A percentile compares a stretch with the other conserved stretches of the same genome.
Conservation (phyloP, 2,113 vertebrate species). For the Semicossyphus pulcher region DNA sequence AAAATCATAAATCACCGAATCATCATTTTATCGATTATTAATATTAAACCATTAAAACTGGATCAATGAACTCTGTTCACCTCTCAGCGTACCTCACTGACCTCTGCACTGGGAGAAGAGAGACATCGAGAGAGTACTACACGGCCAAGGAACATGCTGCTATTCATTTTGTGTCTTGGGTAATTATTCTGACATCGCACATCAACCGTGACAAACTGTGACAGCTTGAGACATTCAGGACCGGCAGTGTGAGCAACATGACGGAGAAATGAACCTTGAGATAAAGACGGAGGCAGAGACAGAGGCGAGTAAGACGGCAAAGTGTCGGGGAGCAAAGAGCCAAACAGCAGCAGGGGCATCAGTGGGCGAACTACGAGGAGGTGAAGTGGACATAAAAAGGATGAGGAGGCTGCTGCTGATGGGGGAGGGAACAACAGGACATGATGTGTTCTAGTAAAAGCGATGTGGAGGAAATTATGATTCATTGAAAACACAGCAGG, state of each 20-base stretch:
- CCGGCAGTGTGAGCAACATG: conserved; percentile 43
- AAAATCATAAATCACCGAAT: background rate
- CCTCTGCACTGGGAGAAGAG: background rate
- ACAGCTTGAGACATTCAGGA: conserved; percentile 57
- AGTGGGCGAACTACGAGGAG: conserved; percentile 18
- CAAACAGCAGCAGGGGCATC: conserved; percentile 10
- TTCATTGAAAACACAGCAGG: conserved; percentile 39
- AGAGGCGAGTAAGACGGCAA: background rate
- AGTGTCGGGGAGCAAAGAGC: conserved; percentile 31
- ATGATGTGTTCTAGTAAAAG: conserved; percentile 4
- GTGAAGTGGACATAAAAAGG: conserved; percentile 51
- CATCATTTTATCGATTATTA: too few relatives aligned
- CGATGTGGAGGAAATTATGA: conserved; percentile 33
- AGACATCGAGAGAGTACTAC: background rate
- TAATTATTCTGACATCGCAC: conserved; percentile 61
- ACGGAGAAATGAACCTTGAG: conserved; percentile 52
- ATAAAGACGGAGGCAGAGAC: conserved; percentile 3
- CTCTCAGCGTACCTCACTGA: background rate
- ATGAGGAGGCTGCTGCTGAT: conserved; percentile 23
- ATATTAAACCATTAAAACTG: too few relatives aligned
- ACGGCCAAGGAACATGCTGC: conserved; percentile 31
- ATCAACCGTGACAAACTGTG: conserved; percentile 60
- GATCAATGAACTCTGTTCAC: background rate
- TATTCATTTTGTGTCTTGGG: conserved; percentile 37
- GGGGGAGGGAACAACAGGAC: conserved; percentile 4